Evolutionary conservation across 2,113 vertebrate species (phyloP).

Genomic region (Onychostruthus taczanowskii): DNA sequence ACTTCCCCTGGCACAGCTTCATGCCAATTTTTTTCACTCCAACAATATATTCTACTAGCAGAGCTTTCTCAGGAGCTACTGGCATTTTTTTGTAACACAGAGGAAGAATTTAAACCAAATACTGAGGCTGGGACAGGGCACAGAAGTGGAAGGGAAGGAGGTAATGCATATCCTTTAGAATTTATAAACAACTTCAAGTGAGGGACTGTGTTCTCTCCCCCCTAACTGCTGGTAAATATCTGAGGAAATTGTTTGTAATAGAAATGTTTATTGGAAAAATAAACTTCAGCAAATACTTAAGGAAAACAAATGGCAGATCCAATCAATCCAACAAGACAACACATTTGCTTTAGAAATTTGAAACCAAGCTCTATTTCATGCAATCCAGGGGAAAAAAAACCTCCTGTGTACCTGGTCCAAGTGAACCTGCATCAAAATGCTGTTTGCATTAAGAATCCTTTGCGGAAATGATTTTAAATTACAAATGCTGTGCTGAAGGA

Average conservation of each 20-base stretch:
- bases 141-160: background rate
- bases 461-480: background rate
- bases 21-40: background rate
- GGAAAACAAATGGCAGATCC: slow-evolving; percentile 12
- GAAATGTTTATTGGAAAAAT: slow-evolving; percentile 12
- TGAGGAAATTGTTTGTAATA: background rate
- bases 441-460: background rate
- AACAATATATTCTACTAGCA: background rate
- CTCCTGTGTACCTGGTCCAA: background rate
- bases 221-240: background rate
- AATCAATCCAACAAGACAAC: background rate
- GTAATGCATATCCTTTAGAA: background rate
- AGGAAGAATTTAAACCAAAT: background rate
- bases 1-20: background rate
- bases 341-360: background rate
- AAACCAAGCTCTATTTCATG: background rate
- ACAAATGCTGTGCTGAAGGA: background rate
- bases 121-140: background rate
- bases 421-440: background rate
- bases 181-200: background rate
- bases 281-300: background rate
- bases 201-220: background rate
- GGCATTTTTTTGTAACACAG: background rate
- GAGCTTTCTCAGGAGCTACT: background rate
- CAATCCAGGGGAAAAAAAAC: background rate